Evolutionary conservation across 1,140 invertebrate genomes (phyloP).

Genomic region (Eubasilissa regina): DNA sequence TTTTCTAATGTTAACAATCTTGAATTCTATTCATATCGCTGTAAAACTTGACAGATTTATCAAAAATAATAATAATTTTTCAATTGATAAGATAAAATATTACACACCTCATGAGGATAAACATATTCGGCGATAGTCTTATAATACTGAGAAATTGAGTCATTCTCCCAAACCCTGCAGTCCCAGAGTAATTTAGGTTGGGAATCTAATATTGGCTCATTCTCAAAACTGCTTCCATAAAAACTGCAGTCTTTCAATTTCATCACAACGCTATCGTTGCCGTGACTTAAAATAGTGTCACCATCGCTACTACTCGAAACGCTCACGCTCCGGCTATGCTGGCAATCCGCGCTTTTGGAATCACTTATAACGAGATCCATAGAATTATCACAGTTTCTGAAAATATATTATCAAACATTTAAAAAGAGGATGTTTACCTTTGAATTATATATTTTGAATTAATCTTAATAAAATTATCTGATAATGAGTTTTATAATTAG

Average conservation of each 20-base stretch:
- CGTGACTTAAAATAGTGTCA: constrained; percentile 1
- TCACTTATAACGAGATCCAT: constrained; percentile 4
- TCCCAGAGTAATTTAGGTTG: constrained; percentile 37
- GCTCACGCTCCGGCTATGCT: not conserved
- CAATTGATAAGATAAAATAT: too few relatives aligned
- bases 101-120: constrained; percentile 67
- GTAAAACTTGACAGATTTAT: too few relatives aligned
- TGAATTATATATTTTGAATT: too few relatives aligned
- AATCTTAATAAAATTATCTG: too few relatives aligned
- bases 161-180: constrained; percentile 66
- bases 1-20: too few relatives aligned
- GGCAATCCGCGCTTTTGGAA: not conserved
- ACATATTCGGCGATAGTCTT: constrained; percentile 65
- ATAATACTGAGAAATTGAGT: constrained; percentile 63
- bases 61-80: too few relatives aligned
- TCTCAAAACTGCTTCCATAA: not conserved
- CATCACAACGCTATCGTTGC: constrained; percentile 2
- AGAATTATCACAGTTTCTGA: constrained; percentile 40
- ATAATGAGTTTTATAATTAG: too few relatives aligned
- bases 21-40: too few relatives aligned
- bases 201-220: not conserved
- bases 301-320: not conserved
- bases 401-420: not conserved
- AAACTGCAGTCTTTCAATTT: constrained; percentile 1
- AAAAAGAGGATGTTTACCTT: too few relatives aligned